These are phyloP conservation scores for Penelope pileata DNA, from an alignment of 2,113 vertebrate species.

Conservation along the genomic window DNA sequence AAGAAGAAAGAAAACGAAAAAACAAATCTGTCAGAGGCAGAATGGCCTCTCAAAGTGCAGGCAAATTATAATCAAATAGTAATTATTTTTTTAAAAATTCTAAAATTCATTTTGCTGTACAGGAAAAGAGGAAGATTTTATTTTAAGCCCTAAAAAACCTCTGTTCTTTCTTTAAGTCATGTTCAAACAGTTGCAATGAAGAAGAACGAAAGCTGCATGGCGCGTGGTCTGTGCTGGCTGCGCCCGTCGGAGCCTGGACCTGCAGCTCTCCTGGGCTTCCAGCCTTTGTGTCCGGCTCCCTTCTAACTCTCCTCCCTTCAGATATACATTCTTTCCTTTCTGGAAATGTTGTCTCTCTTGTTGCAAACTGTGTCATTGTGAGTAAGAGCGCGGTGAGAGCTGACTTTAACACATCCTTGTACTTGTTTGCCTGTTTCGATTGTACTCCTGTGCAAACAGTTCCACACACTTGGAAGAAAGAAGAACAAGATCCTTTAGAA, in stretches of 20 bases:
- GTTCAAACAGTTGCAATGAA: background rate
- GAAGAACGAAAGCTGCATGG: background rate
- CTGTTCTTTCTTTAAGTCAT: background rate
- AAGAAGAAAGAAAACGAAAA: background rate
- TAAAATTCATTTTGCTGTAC: background rate
- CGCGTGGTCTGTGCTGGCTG: background rate
- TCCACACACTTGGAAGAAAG: background rate
- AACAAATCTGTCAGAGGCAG: background rate
- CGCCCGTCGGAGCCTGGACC: background rate
- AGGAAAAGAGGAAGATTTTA: background rate
- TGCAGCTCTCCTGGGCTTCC: background rate
- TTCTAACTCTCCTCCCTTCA: background rate
- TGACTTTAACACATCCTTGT: background rate
- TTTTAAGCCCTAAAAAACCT: background rate
- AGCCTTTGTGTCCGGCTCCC: background rate
- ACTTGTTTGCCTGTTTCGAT: background rate
- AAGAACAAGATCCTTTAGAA: conserved; percentile 21
- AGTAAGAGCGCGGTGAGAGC: background rate
- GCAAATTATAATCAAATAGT: background rate
- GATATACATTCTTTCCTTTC: background rate
- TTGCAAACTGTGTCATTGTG: background rate
- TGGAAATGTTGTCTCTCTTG: background rate
- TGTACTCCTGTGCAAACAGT: background rate
- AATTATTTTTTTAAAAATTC: background rate
- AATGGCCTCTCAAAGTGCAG: background rate